Base-by-base conservation (phyloP, 2,797 vertebrate species). In the Crocodylus rhombifer region DNA sequence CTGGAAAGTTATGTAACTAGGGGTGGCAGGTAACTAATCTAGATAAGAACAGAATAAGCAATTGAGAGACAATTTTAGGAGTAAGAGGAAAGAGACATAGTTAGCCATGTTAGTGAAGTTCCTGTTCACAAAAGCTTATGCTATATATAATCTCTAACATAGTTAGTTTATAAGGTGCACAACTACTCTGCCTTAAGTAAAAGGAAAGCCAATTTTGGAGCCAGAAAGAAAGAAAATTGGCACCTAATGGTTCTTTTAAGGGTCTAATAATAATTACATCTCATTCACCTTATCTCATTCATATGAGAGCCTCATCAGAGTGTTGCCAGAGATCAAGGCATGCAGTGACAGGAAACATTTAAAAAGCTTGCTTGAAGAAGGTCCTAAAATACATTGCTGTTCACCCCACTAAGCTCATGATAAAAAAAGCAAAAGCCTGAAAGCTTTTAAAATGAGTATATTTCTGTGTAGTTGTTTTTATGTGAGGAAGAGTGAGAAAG, bases 391-490 rank as follows among this genome's bases (percentile, higher is more conserved):
- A 88, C 0, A 91, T 93, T 96, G 91, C 11, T 30, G 82, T 92
- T 92, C 75, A 88, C 28, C 30, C 26, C 33, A 63, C 88, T 93
- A 93, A 94, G 18, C 81, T 62, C 14, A 79, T 6, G 9, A 56
- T 79, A 91, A 88, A 91, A 93, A 13, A 13, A 89, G 62, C 57
- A 55, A 88, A 91, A 90, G 42, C 14, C 60, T 77, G 30, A 87
- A 94, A 92, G 14, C 20, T 85, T 55, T 81, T 85, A 87, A 94
- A 90, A 77, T 61, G 62, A 15, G 10, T 84, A 60, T 94, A 80
- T 91, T 95, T 94, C 33, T 82, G 79, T 87, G 82, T 84, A 79
- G 84, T 96, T 96, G 30, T 91, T 63, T 90, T 89, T 69, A 91
- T 67, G 81, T 89, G 69, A 89, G 4, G 60, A 21, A 58, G 55